A percentile compares a stretch with the other conserved stretches of the same genome.
Evolutionary conservation across 64 coral and sea anemone genomes (phyloP).

Genomic region (Montipora capricornis): DNA sequence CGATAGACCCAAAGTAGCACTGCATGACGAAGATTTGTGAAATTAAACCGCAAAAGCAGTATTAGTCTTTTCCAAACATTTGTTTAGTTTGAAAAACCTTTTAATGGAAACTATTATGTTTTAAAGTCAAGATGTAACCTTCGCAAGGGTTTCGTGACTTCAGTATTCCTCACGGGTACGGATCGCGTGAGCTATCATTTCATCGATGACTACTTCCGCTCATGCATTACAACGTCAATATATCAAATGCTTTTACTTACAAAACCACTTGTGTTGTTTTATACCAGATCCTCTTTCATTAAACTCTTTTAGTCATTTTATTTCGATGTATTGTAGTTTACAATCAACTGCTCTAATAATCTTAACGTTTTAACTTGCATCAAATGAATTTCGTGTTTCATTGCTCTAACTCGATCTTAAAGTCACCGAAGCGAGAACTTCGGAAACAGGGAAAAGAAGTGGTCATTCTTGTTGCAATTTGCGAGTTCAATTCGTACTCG

Average conservation of each 20-base stretch:
- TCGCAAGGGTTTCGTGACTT: constrained; percentile 32
- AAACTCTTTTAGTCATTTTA: constrained; percentile 4
- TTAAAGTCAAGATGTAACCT: background rate
- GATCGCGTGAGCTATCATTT: constrained; percentile 44
- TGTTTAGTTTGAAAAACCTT: background rate
- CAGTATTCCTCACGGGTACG: constrained; percentile 2
- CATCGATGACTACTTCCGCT: constrained; percentile 9
- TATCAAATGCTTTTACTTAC: constrained; percentile 17
- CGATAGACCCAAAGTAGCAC: background rate
- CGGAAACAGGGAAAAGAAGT: no score
- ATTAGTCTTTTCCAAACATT: background rate
- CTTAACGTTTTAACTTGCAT: background rate
- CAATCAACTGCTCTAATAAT: constrained; percentile 14
- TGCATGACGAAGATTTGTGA: background rate
- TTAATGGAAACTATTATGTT: background rate
- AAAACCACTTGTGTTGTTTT: constrained; percentile 24
- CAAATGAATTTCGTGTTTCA: background rate
- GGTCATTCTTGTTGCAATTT: no score
- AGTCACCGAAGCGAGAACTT: background rate
- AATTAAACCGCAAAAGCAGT: background rate
- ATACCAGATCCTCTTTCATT: constrained; percentile 29
- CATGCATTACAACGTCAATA: constrained; percentile 19
- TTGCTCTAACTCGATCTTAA: no score
- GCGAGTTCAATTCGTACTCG: no score
- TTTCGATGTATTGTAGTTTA: constrained; percentile 18